Evolutionary conservation across 2,888 invertebrate species (phyloP).

Genomic region (Acanthosepion esculentum): DNA sequence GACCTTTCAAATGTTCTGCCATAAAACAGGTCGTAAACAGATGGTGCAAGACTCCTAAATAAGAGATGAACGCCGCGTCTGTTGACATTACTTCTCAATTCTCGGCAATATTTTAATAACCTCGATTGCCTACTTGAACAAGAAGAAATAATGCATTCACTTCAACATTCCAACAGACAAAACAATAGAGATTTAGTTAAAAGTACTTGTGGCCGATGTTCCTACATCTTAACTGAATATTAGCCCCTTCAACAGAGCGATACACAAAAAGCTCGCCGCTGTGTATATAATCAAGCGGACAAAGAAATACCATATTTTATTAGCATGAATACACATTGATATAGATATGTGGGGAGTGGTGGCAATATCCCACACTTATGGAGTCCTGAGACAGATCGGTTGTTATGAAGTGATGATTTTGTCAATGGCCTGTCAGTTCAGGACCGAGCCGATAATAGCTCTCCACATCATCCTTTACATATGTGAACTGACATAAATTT

Average conservation of each 20-base stretch:
- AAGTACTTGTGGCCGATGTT: background rate
- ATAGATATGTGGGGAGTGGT: background rate
- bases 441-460: too few species aligned
- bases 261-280: background rate
- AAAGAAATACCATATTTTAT: background rate
- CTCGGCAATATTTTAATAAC: constrained; percentile 25
- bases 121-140: background rate
- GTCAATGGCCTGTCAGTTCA: too few species aligned
- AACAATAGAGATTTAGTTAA: background rate
- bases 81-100: background rate
- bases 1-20: background rate
- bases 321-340: background rate
- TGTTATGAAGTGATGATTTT: too few species aligned
- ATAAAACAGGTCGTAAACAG: background rate
- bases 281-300: background rate
- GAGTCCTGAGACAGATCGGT: too few species aligned
- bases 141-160: background rate
- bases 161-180: background rate
- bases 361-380: too few species aligned
- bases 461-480: too few species aligned
- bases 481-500: too few species aligned
- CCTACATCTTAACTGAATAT: background rate
- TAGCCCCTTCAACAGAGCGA: background rate
- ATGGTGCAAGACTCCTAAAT: background rate
- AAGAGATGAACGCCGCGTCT: background rate